Evolutionary conservation across 1,140 invertebrate species (phyloP), one percentile per base, ranked within the genome.

Genomic region (Phymorhynchus buccinoides): DNA sequence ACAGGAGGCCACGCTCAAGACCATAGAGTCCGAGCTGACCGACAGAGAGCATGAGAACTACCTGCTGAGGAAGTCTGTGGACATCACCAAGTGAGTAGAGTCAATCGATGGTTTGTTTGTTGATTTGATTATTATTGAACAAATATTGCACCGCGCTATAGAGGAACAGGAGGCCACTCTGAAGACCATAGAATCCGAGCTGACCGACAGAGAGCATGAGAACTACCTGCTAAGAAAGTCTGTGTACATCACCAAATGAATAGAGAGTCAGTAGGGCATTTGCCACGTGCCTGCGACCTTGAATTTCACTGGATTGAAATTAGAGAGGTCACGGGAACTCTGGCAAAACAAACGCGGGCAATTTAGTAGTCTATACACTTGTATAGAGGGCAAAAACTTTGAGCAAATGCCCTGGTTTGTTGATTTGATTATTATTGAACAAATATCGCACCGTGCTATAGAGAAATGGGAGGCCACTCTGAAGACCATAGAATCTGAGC

Each of bases 381-480:
- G n/a, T n/a, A n/a, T n/a, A n/a, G n/a, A n/a, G n/a, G n/a, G n/a
- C n/a, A n/a, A n/a, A n/a, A n/a, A n/a, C n/a, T n/a, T n/a, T n/a
- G n/a, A n/a, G n/a, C n/a, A n/a, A n/a, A n/a, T n/a, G 16, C 30
- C 30, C 30, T 66, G 30, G 16, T 66, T 66, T 66, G 16, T 30
- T 66, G 16, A 18, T 66, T 66, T 66, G 30, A 18, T 66, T 18
- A 18, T 66, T 66, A 16, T 18, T 66, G 16, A 16, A 66, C 30
- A 66, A 66, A 66, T 30, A 18, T 90, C 90, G 0, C 88, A 87
- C 32, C 88, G 89, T 7, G 86, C 90, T 14, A 85, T 93, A 41
- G 87, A 90, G 77, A 85, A 89, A 37, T 90, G 92, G 68, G 91
- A 90, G 56, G 80, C 87, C n/a, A 90, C 92, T 78, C 81, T 93